These are phyloP conservation scores for Eriosoma lanigerum DNA, from an alignment of 1,140 invertebrate species.

Conservation along the genomic window DNA sequence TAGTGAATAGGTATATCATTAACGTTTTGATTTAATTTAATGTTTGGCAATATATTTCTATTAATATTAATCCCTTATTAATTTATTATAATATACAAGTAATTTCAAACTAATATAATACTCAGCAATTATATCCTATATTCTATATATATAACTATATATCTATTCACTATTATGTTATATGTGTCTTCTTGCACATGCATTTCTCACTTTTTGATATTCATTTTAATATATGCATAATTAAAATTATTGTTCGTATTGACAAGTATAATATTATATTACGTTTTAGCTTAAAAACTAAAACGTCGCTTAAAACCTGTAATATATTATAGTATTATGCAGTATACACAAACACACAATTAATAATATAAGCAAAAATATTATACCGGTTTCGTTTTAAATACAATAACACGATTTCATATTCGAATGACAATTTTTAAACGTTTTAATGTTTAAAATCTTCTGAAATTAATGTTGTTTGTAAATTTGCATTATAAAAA, in stretches of 20 bases:
- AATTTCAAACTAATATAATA: conserved; percentile 8
- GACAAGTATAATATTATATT: neutral
- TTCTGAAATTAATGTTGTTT: no score
- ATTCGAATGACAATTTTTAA: neutral
- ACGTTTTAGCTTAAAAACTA: no score
- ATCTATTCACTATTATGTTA: neutral
- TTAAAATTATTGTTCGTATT: no score
- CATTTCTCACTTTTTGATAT: neutral
- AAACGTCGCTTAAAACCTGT: conserved; percentile 9
- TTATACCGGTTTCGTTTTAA: neutral
- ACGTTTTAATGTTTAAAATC: neutral
- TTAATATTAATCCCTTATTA: conserved; percentile 19
- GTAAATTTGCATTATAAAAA: no score
- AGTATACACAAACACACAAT: neutral
- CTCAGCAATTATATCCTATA: no score
- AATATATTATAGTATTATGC: neutral
- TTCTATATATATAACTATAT: no score
- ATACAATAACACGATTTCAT: neutral
- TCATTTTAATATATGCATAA: no score
- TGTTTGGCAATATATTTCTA: neutral
- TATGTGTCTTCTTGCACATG: neutral
- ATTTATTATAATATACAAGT: neutral
- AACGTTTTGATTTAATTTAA: neutral
- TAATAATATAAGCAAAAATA: neutral
- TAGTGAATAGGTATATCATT: neutral